Conservation (phyloP, 2,113 vertebrate genomes). For the Rhegmatorhina hoffmannsi region DNA sequence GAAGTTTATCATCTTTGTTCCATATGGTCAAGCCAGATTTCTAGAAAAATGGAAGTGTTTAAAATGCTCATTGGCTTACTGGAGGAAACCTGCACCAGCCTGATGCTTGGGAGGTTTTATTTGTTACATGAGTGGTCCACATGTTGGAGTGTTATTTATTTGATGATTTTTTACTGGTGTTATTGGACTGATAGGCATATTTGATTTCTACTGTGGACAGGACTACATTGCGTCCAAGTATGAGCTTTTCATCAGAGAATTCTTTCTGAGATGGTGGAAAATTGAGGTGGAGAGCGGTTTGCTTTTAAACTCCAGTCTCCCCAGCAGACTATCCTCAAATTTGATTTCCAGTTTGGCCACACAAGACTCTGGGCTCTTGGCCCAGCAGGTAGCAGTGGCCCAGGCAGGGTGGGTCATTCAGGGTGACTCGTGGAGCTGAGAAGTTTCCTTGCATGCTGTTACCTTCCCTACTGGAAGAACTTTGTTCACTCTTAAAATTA, state of each 20-base stretch:
- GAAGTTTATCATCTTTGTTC: not conserved
- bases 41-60: not conserved
- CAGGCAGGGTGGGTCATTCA: not conserved
- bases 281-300: not conserved
- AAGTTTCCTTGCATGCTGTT: not conserved
- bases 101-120: not conserved
- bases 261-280: not conserved
- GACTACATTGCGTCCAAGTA: not conserved
- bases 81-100: not conserved
- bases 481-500: not conserved
- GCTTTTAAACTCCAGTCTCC: not conserved
- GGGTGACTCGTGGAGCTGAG: not conserved
- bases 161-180: not conserved
- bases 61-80: not conserved
- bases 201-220: not conserved
- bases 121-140: not conserved
- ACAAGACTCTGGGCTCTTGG: not conserved
- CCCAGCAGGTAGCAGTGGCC: not conserved
- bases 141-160: not conserved
- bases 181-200: rapidly evolving
- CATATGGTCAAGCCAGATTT: not conserved
- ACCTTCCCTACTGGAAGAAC: not conserved
- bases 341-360: not conserved
- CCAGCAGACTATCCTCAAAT: not conserved
- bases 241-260: not conserved